Conservation (phyloP, 2,888 invertebrate species). For the Brachyptera putata region DNA sequence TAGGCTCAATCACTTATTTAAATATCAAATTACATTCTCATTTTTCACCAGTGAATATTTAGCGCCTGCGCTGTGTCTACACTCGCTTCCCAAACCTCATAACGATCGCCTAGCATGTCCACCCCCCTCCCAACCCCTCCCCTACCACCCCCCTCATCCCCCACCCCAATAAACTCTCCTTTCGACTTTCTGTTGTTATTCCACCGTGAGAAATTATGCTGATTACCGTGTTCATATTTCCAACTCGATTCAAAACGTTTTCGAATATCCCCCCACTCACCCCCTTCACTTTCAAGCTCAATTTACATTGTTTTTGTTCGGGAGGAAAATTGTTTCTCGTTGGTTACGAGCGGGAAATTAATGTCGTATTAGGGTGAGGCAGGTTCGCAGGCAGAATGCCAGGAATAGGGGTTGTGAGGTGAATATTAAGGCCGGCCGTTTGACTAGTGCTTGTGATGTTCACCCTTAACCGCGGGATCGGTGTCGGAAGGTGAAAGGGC, state of each 20-base stretch:
- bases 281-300: neutral
- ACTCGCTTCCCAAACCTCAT: neutral
- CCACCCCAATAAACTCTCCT: neutral
- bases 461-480: no score
- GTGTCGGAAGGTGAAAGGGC: no score
- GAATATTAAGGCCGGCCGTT: no score
- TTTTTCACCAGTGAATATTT: no score
- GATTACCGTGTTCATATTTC: constrained; percentile 1
- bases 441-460: no score
- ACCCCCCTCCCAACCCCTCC: constrained; percentile 27
- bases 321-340: neutral
- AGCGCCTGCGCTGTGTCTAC: neutral
- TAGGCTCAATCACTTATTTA: neutral
- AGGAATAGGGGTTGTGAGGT: no score
- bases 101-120: constrained; percentile 24
- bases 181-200: neutral
- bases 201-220: neutral
- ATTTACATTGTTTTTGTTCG: constrained; percentile 9
- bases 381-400: neutral
- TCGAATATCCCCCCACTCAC: no score
- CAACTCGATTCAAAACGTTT: neutral
- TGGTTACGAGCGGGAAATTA: neutral
- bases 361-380: neutral
- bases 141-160: constrained; percentile 5
- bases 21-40: neutral